Percentiles rank a stretch among this genome's conserved stretches.
These are phyloP conservation scores for Aurelia sp. DNA, from an alignment of 30 jellyfish, hydroid and myxozoan species.

Conservation along the genomic window DNA sequence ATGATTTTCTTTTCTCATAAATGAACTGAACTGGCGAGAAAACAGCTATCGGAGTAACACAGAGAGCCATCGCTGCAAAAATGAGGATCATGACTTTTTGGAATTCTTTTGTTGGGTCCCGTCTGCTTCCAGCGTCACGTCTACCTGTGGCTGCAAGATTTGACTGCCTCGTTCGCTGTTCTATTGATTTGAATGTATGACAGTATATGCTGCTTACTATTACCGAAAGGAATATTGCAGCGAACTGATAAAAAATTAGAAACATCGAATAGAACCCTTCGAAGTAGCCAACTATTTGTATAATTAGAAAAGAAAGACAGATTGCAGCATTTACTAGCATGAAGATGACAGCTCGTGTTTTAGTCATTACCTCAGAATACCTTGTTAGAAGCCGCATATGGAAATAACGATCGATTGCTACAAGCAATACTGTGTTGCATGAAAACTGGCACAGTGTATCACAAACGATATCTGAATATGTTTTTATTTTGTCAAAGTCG, in stretches of 20 bases:
- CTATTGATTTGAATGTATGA: conserved; percentile 32
- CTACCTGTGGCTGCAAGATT: neutral
- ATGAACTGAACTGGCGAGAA: conserved; percentile 3
- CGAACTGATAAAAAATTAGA: neutral
- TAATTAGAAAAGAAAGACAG: neutral
- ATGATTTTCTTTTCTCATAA: neutral
- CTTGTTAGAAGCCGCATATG: conserved; percentile 52
- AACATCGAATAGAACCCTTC: neutral
- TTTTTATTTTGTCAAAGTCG: conserved; percentile 1
- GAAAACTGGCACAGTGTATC: conserved; percentile 41
- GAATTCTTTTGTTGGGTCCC: conserved; percentile 36
- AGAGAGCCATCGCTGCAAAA: neutral
- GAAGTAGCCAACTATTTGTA: neutral
- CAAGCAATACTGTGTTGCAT: neutral
- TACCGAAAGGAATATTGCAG: conserved; percentile 6
- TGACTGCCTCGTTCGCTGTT: conserved; percentile 16
- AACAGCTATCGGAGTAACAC: conserved; percentile 22
- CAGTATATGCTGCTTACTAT: conserved; percentile 25
- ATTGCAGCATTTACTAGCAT: conserved; percentile 9
- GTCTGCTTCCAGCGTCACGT: neutral
- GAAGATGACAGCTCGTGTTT: conserved; percentile 20
- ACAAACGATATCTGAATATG: conserved; percentile 20
- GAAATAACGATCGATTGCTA: conserved; percentile 48
- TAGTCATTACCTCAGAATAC: conserved; percentile 31
- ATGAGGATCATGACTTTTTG: conserved; percentile 24